Evolutionary conservation across 2,797 vertebrate species (phyloP), one percentile per base, ranked within the genome.

Genomic region (Siniperca scherzeri): DNA sequence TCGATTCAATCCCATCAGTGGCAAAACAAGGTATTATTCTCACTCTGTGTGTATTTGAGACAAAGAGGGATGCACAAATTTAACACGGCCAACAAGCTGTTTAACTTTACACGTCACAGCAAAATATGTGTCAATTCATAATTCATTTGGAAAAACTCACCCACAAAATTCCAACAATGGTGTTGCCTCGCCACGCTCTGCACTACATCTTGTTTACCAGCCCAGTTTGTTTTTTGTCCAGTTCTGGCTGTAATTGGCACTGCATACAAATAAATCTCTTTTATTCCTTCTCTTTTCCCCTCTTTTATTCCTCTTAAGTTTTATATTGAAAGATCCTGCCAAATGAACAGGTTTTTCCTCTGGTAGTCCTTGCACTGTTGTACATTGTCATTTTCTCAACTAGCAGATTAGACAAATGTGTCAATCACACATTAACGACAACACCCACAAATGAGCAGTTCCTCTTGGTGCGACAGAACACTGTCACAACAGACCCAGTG

Each of bases 371-470:
- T 12, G 4, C 36, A 57, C 10, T 36, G 50, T 2, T 56, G 17
- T 56, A 53, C 53, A 14, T 25, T 10, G 16, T 14, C 7, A 6
- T 52, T 62, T 40, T 61, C 17, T 74, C 9, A 78, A 17, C 17
- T 48, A 4, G 65, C 10, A 0, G 8, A 68, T 33, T 13, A 78
- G 12, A 46, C 2, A 1, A 52, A 61, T 5, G 19, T 42, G 73
- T 70, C n/a, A 56, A 50, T 77, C 66, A 80, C 42, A 40, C n/a
- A 21, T 19, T 25, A 57, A 60, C 33, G 19, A 56, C 48, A 76
- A 71, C 44, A 61, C 1, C 25, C 0, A 67, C 46, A 77, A 52
- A 75, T 56, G 2, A 71, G 27, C 62, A 46, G 4, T 48, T 80
- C 56, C 21, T 60, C 27, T 59, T 30, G 7, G 25, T 13, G 22